These are phyloP conservation scores for Saturnia japonica DNA, from an alignment of 2,888 invertebrate genomes.

Conservation along the genomic window DNA sequence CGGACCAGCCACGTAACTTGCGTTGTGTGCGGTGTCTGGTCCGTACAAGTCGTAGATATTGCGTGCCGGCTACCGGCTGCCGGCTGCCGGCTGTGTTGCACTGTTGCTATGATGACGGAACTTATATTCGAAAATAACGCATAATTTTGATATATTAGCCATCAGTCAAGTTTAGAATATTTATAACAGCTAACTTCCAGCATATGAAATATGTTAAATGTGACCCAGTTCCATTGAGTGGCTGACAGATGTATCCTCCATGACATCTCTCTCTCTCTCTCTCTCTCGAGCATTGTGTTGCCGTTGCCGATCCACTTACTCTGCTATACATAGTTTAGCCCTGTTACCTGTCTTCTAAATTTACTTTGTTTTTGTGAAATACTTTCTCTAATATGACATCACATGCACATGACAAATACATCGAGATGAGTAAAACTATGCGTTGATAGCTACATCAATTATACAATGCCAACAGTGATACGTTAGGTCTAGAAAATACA, in stretches of 20 bases:
- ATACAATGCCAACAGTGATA: not conserved
- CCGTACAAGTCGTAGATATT: too few relatives aligned
- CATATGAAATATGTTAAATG: not conserved
- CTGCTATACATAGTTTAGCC: constrained; percentile 44
- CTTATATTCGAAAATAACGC: too few relatives aligned
- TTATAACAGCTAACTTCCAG: not conserved
- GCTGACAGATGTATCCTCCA: constrained; percentile 36
- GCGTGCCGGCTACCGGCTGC: too few relatives aligned
- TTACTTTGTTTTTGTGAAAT: constrained; percentile 11
- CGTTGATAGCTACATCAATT: not conserved
- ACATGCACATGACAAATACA: constrained; percentile 13
- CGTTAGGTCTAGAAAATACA: too few relatives aligned
- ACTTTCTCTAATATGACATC: not conserved
- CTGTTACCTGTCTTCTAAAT: constrained; percentile 21
- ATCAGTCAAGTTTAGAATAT: not conserved
- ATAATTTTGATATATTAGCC: too few relatives aligned
- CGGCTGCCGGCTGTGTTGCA: too few relatives aligned
- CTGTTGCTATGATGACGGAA: too few relatives aligned
- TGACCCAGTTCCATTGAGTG: constrained; percentile 29
- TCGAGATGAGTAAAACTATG: not conserved
- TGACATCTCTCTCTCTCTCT: constrained; percentile 33
- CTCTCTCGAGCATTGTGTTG: constrained; percentile 29
- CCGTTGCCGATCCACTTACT: constrained; percentile 52
- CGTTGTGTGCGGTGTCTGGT: too few relatives aligned
- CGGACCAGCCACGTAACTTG: too few relatives aligned